A percentile compares a stretch with the other conserved stretches of the same genome.
Evolutionary conservation across 1,140 invertebrate genomes (phyloP).

Genomic region (Planococcus citri): DNA sequence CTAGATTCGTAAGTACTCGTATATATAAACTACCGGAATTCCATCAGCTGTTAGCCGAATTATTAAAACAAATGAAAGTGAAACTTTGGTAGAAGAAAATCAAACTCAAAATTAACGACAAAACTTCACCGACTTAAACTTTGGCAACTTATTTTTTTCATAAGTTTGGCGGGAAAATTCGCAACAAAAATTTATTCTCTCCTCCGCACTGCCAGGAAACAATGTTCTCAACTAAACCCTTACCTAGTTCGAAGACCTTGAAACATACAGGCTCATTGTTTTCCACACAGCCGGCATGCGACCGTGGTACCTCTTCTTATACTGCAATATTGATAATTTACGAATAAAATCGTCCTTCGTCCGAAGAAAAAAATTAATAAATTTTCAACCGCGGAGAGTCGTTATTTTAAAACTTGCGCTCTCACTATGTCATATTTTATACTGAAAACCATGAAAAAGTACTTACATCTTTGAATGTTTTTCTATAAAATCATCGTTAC

Average conservation of each 20-base stretch:
- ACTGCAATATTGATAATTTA: too few relatives aligned
- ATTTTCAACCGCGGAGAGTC: neutral
- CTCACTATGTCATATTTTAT: neutral
- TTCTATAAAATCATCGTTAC: slow-evolving; percentile 3
- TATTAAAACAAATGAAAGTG: neutral
- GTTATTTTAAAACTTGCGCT: neutral
- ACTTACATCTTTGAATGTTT: neutral
- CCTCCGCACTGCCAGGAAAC: too few relatives aligned
- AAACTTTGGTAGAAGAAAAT: neutral
- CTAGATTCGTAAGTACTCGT: too few relatives aligned
- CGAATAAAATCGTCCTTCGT: too few relatives aligned
- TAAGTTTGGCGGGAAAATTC: neutral
- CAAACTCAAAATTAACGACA: neutral
- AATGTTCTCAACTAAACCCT: neutral
- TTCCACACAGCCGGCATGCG: too few relatives aligned
- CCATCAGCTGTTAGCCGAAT: neutral
- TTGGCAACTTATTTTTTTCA: neutral
- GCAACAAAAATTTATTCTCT: neutral
- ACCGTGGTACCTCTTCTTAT: too few relatives aligned
- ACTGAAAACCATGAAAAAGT: neutral
- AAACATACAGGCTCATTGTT: too few relatives aligned
- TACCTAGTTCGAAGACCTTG: neutral
- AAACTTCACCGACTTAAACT: slow-evolving; percentile 3
- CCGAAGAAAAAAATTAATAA: neutral
- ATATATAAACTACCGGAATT: neutral